Conservation (phyloP, 2,888 invertebrate genomes). For the Pyrrhia umbra region DNA sequence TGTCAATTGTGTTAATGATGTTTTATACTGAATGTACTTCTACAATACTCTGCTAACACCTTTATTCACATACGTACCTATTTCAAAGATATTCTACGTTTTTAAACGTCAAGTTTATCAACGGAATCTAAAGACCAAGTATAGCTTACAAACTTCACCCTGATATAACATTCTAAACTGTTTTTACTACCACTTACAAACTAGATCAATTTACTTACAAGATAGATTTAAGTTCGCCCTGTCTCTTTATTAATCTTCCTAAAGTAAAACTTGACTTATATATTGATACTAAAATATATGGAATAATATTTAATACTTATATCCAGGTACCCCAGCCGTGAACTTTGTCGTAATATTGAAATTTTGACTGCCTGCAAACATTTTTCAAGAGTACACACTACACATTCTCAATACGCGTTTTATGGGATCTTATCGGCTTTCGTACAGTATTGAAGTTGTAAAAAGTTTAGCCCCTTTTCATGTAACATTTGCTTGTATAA, state of each 20-base stretch:
- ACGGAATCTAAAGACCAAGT: not conserved
- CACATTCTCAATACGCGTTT: conserved; percentile 75
- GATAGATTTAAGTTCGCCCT: conserved; percentile 35
- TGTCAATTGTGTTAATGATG: no score
- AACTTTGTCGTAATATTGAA: conserved; percentile 49
- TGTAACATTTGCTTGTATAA: conserved; percentile 78
- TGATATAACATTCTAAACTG: conserved; percentile 43
- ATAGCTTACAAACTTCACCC: conserved; percentile 38
- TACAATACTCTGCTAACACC: no score
- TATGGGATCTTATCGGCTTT: conserved; percentile 84
- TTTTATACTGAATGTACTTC: no score
- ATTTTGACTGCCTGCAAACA: conserved; percentile 58
- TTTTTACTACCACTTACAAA: conserved; percentile 43
- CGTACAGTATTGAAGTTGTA: conserved; percentile 84
- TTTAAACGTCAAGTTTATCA: not conserved
- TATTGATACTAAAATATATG: conserved; percentile 29
- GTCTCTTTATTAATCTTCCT: conserved; percentile 28
- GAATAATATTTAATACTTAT: conserved; percentile 18
- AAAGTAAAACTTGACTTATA: conserved; percentile 17
- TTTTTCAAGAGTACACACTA: conserved; percentile 71
- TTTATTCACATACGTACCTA: no score
- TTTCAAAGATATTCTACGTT: no score
- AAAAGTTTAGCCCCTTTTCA: conserved; percentile 83
- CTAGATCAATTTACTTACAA: conserved; percentile 40
- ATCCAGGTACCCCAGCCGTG: not conserved